phyloP scores from a whole-genome alignment of 2,113 vertebrate genomes.

The Hydrochoerus hydrochaeris region DNA sequence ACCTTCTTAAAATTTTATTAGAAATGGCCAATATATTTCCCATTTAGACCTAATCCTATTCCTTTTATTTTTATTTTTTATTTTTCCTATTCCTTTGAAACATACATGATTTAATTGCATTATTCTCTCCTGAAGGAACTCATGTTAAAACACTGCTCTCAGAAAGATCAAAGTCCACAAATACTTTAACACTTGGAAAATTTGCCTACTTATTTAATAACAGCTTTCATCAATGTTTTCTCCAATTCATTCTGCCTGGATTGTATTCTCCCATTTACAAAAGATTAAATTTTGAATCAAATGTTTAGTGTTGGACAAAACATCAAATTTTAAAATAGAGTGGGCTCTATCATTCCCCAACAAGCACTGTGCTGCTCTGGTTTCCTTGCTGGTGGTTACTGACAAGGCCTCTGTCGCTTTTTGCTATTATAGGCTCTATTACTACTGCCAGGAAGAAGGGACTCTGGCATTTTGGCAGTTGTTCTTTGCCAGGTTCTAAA shows the following conservation, averaged over 20 bases:
- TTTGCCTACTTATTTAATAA: constrained; percentile 57
- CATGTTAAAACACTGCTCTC: constrained; percentile 31
- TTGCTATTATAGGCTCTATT: constrained; percentile 61
- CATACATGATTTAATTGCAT: constrained; percentile 6
- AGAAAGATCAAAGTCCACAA: constrained; percentile 38
- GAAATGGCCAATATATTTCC: neutral
- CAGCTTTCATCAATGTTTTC: neutral
- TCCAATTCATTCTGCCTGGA: constrained; percentile 34
- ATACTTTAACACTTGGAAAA: constrained; percentile 41
- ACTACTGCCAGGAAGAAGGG: constrained; percentile 70
- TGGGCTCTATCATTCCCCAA: constrained; percentile 59
- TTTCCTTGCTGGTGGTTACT: constrained; percentile 38
- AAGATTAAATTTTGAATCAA: constrained; percentile 59
- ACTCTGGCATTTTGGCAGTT: constrained; percentile 69
- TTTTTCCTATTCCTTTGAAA: constrained; percentile 13
- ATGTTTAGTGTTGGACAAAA: constrained; percentile 65
- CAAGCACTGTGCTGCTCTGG: constrained; percentile 50
- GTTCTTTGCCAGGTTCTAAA: constrained; percentile 59
- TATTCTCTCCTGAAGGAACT: constrained; percentile 2
- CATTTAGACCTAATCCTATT: neutral
- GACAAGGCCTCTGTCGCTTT: constrained; percentile 57
- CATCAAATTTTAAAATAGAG: constrained; percentile 67
- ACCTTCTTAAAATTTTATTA: constrained; percentile 19
- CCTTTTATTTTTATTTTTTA: neutral
- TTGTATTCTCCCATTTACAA: constrained; percentile 50